Base-by-base conservation (phyloP, 2,797 vertebrate genomes). In the Scomberomorus guttatus region DNA sequence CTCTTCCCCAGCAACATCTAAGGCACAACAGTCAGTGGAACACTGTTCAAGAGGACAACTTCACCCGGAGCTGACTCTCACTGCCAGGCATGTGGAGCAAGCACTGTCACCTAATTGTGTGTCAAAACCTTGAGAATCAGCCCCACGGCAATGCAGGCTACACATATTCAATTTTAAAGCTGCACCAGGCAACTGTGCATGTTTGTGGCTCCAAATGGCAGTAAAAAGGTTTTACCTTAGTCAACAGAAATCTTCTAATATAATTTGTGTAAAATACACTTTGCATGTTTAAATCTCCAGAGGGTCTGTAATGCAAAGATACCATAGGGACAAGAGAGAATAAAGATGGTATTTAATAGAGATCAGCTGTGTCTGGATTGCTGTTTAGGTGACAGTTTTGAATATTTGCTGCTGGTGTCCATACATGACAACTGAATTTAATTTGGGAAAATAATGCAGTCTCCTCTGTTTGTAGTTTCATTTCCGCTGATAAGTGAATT, bases 71-170 rank as follows among this genome's bases (percentile, higher is more conserved):
- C 72, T 86, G 64, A 76, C 73, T 83, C 72, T 85, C 76, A 61
- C 68, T 69, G 25, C 52, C 70, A 79, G 70, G 77, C 70, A 75
- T 67, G 46, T 54, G 72, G 77, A 84, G 64, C 56, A 79, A 71
- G 59, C n/a, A 22, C 80, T 83, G 80, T 79, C 82, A 87, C 58
- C 79, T 90, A 90, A 92, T 82, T 81, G 75, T 78, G 50, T 85
- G 84, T 89, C 87, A 93, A 78, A 79, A 75, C 62, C 56, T 65
- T 44, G 54, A 77, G 62, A 72, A 81, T 77, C 25, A 6, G 68
- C 50, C 62, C 61, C 2, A 7, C 39, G 73, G 64, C 10, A 13
- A 79, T 66, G 61, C 68, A 65, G 18, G 66, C 73, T 72, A 57
- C 20, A 75, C 58, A 22, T 61, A 70, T 67, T 62, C 42, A 44